Evolutionary conservation across 1,140 invertebrate genomes (phyloP), one percentile per base, ranked within the genome.

Genomic region (Drosophila truncata): DNA sequence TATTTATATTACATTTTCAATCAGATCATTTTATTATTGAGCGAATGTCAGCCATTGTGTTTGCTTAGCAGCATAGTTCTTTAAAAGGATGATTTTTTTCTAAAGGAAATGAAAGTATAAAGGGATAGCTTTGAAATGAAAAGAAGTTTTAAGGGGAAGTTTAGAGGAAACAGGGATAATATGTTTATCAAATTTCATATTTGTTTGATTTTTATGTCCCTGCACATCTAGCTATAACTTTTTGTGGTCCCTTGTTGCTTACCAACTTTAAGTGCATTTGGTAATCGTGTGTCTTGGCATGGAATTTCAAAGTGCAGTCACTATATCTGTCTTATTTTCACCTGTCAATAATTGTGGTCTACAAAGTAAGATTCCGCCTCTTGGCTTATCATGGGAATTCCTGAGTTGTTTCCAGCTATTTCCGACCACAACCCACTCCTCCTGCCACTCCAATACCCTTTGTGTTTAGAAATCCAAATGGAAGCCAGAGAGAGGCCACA

Each of bases 1-100:
- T 72, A 71, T 72, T 60, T 71, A 71, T 72, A 71, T 14, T 7
- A 29, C 29, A 20, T 47, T 42, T 60, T 60, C 52, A 72, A 72
- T 72, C 69, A 42, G 44, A 42, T 18, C 20, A 33, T 62, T 62
- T 62, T 37, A 55, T 37, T 37, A 25, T 62, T 29, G 60, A 23
- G 3, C 31, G 47, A 35, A 13, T 16, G 29, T 31, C 20, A 60
- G 29, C 14, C 20, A 60, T 70, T 54, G 62, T 66, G 37, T 29
- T 50, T 33, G 31, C 44, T 20, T 25, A 70, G n/a, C 29, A 20
- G 14, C 20, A 31, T 31, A 23, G 20, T 25, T 31, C 2, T 23
- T 20, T 35, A 35, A 54, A 23, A 54, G 31, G 16, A 35, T 4
- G 13, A 3, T 23, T 16, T 35, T 31, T 47, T 49, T 27, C 2